Conservation (phyloP, 2,888 invertebrate species). For the Phengaris alcon region DNA sequence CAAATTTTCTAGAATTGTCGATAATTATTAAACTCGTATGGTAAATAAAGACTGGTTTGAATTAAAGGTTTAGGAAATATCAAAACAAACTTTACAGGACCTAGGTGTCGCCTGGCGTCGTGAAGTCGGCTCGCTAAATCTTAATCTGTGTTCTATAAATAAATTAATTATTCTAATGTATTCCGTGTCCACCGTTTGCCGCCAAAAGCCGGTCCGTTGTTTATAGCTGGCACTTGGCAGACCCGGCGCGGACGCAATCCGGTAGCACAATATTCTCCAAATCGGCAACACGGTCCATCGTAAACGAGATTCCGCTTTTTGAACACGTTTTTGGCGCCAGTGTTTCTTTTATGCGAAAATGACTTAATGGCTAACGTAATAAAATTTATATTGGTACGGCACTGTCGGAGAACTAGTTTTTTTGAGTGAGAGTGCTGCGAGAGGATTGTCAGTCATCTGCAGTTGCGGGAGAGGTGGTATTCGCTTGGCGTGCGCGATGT, state of each 20-base stretch:
- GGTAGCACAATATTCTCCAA: conserved; percentile 45
- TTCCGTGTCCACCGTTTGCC: conserved; percentile 39
- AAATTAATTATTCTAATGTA: conserved; percentile 49
- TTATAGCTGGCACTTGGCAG: conserved; percentile 45
- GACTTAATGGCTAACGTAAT: background rate
- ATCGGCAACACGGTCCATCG: conserved; percentile 45
- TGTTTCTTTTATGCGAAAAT: conserved; percentile 30
- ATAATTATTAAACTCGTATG: background rate
- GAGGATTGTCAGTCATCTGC: conserved; percentile 38
- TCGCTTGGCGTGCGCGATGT: conserved; percentile 38
- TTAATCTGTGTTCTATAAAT: conserved; percentile 41
- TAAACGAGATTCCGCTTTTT: conserved; percentile 39
- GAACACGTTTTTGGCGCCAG: conserved; percentile 50
- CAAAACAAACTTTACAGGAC: conserved; percentile 7
- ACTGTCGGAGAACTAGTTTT: background rate
- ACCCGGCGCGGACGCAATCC: conserved; percentile 45
- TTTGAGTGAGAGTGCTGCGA: conserved; percentile 30
- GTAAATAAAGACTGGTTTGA: conserved; percentile 16
- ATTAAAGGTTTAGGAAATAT: conserved; percentile 9
- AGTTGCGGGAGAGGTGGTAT: conserved; percentile 43
- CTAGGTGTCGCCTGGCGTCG: conserved; percentile 39
- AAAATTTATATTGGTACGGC: background rate
- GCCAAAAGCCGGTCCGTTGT: conserved; percentile 49
- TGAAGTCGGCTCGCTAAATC: conserved; percentile 41
- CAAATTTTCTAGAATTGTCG: conserved; percentile 10